Evolutionary conservation across 2,888 invertebrate species (phyloP).

Genomic region (Nomada fabriciana): DNA sequence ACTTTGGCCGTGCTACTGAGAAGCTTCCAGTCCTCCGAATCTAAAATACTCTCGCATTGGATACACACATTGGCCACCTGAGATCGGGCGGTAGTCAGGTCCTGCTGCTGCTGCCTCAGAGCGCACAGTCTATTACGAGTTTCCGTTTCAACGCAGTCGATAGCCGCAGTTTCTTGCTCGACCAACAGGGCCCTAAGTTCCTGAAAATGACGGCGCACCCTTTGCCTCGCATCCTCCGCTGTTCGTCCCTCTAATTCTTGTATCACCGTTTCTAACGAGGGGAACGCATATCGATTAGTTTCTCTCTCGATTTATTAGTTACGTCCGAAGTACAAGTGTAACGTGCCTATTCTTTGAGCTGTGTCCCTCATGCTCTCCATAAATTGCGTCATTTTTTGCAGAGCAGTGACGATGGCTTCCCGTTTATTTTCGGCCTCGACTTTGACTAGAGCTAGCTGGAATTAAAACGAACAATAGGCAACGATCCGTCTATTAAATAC

Average conservation of each 20-base stretch:
- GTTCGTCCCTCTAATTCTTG: constrained; percentile 77
- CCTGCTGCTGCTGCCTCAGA: constrained; percentile 86
- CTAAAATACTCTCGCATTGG: constrained; percentile 85
- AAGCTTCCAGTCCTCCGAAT: constrained; percentile 86
- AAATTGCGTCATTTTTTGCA: constrained; percentile 85
- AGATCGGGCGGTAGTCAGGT: constrained; percentile 85
- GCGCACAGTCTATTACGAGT: constrained; percentile 85
- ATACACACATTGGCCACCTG: constrained; percentile 85
- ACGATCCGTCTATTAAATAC: neutral
- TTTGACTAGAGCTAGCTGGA: constrained; percentile 85
- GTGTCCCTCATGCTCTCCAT: constrained; percentile 86
- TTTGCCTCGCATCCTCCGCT: constrained; percentile 79
- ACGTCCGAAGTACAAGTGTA: neutral
- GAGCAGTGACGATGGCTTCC: constrained; percentile 84
- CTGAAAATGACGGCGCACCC: constrained; percentile 85
- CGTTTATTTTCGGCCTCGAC: constrained; percentile 86
- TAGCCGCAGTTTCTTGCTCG: constrained; percentile 85
- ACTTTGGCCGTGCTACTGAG: constrained; percentile 85
- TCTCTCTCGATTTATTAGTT: neutral
- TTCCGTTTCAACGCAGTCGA: constrained; percentile 86
- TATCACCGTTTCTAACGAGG: constrained; percentile 80
- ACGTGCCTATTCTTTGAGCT: constrained; percentile 84
- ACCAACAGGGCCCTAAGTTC: constrained; percentile 85
- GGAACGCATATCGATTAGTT: constrained; percentile 3
- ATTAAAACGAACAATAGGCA: constrained; percentile 29